Base-by-base conservation (phyloP, 35 echinoderm and acorn worm genomes). In the Patiria miniata region DNA sequence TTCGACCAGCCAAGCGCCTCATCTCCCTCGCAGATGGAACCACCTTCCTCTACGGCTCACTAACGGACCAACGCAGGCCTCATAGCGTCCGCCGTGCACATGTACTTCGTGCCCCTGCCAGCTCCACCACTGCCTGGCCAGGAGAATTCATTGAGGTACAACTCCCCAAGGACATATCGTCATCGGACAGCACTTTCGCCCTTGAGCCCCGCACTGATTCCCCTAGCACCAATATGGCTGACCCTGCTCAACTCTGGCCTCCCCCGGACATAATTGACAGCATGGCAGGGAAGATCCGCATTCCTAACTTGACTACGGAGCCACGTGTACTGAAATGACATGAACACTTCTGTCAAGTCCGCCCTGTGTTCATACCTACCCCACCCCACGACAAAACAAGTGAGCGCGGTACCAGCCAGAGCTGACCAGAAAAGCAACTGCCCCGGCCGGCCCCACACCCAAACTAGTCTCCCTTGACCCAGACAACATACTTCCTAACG, bases 31-130 rank as follows among this genome's bases (percentile, higher is more conserved):
- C 14, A 8, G 89, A 91, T 78, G 65, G 68, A 36, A 77, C 69
- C 14, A 83, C 40, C 28, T 22, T 52, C 2, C 18, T 16, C n/a
- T n/a, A n/a, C n/a, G n/a, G n/a, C n/a, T n/a, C n/a, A n/a, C n/a
- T n/a, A n/a, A n/a, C 4, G 47, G 15, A 39, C 40, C 30, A 38
- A 18, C 6, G n/a, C 19, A n/a, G 36, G 44, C 57, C 88, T n/a
- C n/a, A 87, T 76, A 78, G n/a, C 68, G 39, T 92, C 33, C 77
- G 90, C 4, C 83, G 85, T 78, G 90, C 90, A 16, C 90, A 92
- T 53, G 84, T 92, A 6, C 73, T 92, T 0, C 77, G 90, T 44
- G 77, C 84, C 10, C 90, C 84, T 19, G 34, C 90, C 12, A 2
- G 14, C 7, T 40, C 82, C 5, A 79, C 89, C 22, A 85, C 82